These are phyloP conservation scores for Echinometra lucunter DNA, from an alignment of 53 echinoderm and acorn worm species.

Conservation along the genomic window DNA sequence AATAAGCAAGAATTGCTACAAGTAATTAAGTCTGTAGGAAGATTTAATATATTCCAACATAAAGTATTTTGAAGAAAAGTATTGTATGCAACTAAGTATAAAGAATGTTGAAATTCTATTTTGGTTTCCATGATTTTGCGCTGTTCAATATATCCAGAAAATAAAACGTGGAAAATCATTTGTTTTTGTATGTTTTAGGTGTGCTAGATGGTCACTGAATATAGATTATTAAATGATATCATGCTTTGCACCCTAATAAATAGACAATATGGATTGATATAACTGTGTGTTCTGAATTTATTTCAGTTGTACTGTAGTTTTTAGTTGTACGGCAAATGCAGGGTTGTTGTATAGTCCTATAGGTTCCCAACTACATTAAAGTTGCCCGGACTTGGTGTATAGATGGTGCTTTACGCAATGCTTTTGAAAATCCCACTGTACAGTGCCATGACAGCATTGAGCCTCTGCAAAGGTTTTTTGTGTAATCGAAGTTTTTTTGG, in stretches of 20 bases:
- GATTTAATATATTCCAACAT: constrained; percentile 59
- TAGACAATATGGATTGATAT: constrained; percentile 30
- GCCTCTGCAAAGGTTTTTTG: too few species aligned
- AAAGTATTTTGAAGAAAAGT: constrained; percentile 56
- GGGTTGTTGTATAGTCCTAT: too few species aligned
- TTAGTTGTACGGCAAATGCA: too few species aligned
- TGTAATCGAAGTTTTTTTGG: too few species aligned
- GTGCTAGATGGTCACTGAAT: constrained; percentile 54
- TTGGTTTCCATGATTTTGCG: constrained; percentile 29
- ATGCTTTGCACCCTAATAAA: constrained; percentile 64
- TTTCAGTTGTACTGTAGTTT: too few species aligned
- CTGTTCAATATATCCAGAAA: constrained; percentile 35
- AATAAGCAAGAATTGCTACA: not conserved
- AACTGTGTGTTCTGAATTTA: not conserved
- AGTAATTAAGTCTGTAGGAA: not conserved
- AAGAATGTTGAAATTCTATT: not conserved
- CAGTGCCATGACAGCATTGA: too few species aligned
- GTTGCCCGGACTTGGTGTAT: too few species aligned
- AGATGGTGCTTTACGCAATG: too few species aligned
- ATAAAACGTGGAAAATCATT: not conserved
- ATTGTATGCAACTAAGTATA: constrained; percentile 24
- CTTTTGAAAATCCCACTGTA: too few species aligned
- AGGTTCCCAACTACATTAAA: too few species aligned
- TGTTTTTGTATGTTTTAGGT: constrained; percentile 66
- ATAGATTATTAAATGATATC: constrained; percentile 30